Conservation (phyloP, 2,888 invertebrate genomes). For the Oscheius sp. region DNA sequence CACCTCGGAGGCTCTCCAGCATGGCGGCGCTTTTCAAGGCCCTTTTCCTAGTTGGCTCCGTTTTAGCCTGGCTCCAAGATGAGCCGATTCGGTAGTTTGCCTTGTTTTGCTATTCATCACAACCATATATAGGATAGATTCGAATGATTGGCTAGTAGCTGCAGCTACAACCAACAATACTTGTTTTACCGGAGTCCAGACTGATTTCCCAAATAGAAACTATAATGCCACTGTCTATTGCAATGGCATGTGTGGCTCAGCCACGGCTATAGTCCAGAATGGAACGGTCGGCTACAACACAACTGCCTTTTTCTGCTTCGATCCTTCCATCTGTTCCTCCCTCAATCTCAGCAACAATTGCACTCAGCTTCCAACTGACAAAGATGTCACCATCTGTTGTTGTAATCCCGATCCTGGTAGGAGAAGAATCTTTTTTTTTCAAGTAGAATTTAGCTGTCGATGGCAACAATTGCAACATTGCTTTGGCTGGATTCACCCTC, state of each 20-base stretch:
- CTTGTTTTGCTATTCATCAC: neutral
- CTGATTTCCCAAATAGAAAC: too few species aligned
- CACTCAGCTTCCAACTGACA: neutral
- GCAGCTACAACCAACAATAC: neutral
- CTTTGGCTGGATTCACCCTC: neutral
- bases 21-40: neutral
- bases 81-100: too few species aligned
- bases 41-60: neutral
- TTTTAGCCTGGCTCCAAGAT: too few species aligned
- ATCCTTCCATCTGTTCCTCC: neutral
- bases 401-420: too few species aligned
- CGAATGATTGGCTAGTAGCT: neutral
- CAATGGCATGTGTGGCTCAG: slow-evolving; percentile 1
- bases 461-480: neutral
- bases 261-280: neutral
- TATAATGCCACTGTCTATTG: neutral
- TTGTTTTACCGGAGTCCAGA: neutral
- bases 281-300: neutral
- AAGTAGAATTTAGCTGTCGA: too few species aligned
- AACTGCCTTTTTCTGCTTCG: slow-evolving; percentile 7
- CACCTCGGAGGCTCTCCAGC: slow-evolving; percentile 11
- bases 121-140: neutral
- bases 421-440: too few species aligned
- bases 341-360: neutral
- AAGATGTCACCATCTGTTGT: neutral